Evolutionary conservation across 2,113 vertebrate genomes (phyloP).

Genomic region (Bolborhynchus lineola): DNA sequence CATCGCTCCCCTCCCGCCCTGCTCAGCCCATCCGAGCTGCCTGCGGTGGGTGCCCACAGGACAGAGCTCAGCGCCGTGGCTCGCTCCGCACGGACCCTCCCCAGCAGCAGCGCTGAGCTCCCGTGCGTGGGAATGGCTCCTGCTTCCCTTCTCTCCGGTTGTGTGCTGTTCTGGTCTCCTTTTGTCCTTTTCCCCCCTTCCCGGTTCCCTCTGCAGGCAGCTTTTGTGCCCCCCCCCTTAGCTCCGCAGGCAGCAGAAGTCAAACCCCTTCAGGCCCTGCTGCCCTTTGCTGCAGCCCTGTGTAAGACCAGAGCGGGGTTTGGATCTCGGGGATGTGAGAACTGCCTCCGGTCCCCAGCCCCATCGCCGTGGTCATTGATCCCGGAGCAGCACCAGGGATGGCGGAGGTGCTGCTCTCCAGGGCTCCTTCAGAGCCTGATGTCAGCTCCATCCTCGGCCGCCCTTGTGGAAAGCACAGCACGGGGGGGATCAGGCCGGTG

Average conservation of each 20-base stretch:
- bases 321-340: not conserved
- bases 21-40: not conserved
- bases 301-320: not conserved
- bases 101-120: not conserved
- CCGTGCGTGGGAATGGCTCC: not conserved
- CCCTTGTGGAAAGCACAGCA: not conserved
- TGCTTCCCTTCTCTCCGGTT: not conserved
- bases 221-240: not conserved
- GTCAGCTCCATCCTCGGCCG: fast-evolving
- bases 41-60: not conserved
- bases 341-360: not conserved
- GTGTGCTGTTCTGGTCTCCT: slow-evolving; percentile 18
- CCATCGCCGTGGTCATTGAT: fast-evolving
- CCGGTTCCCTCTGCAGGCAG: slow-evolving; percentile 9
- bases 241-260: not conserved
- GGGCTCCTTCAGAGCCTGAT: not conserved
- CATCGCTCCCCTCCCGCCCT: not conserved
- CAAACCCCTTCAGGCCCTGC: not conserved
- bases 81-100: not conserved
- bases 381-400: not conserved
- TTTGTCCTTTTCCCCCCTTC: slow-evolving; percentile 20
- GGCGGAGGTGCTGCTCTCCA: not conserved
- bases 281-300: not conserved
- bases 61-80: not conserved
- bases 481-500: not conserved